phyloP scores from a whole-genome alignment of 64 coral and sea anemone species.

The Acropora tenuis region DNA sequence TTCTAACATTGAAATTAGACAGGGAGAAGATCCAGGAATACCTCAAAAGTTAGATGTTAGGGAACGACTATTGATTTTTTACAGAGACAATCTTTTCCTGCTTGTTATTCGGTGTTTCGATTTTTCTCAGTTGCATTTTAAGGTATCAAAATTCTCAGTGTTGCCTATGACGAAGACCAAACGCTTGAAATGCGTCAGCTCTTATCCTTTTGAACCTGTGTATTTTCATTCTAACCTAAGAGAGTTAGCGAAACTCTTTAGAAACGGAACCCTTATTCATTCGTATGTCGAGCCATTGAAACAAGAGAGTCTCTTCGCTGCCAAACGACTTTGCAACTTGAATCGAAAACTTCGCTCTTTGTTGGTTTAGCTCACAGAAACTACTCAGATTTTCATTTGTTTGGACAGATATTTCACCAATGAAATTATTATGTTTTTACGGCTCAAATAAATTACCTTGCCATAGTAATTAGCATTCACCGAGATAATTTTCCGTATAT shows the following conservation, averaged over 20 bases:
- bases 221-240: no score
- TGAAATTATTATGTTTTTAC: conserved; percentile 56
- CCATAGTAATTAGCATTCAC: conserved; percentile 18
- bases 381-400: conserved; percentile 40
- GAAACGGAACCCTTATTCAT: no score
- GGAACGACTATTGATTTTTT: neutral
- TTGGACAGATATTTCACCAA: conserved; percentile 7
- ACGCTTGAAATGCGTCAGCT: no score
- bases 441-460: conserved; percentile 13
- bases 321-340: neutral
- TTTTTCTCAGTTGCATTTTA: no score
- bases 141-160: no score
- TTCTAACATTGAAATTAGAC: neutral
- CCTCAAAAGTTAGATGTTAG: conserved; percentile 18
- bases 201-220: no score
- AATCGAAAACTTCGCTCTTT: conserved; percentile 8
- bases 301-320: neutral
- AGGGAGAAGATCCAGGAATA: neutral
- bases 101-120: no score
- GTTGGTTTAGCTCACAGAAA: conserved; percentile 15
- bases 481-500: neutral
- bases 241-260: no score
- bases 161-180: no score
- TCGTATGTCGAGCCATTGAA: neutral
- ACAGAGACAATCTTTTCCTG: conserved; percentile 6